Evolutionary conservation across 2,113 vertebrate genomes (phyloP).

Genomic region (Speoplatyrhinus poulsoni): DNA sequence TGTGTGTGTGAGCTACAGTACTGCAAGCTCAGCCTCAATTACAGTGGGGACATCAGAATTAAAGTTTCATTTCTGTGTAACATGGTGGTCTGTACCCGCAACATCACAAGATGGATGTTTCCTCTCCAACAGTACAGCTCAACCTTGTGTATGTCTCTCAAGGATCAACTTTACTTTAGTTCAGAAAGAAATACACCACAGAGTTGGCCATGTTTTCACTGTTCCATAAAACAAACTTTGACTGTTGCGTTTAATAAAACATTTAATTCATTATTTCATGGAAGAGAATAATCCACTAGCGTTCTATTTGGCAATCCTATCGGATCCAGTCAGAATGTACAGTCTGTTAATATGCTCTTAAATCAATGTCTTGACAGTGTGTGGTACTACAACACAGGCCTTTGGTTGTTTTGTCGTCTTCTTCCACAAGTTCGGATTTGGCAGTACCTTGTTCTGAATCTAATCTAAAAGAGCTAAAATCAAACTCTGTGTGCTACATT

Average conservation of each 20-base stretch:
- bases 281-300: too few species aligned
- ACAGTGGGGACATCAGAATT: constrained; percentile 64
- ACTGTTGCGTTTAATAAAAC: neutral
- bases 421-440: constrained; percentile 14
- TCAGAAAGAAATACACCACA: constrained; percentile 36
- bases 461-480: constrained; percentile 53
- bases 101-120: constrained; percentile 60
- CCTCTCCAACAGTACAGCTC: constrained; percentile 54
- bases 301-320: too few species aligned
- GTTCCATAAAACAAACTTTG: too few species aligned
- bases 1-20: constrained; percentile 25
- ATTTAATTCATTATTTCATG: constrained; percentile 23
- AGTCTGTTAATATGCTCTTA: constrained; percentile 3
- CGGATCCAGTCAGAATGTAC: too few species aligned
- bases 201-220: neutral
- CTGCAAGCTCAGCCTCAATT: constrained; percentile 69
- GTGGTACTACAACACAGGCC: constrained; percentile 18
- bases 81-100: constrained; percentile 46
- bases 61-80: constrained; percentile 72
- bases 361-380: constrained; percentile 14
- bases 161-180: constrained; percentile 63
- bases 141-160: constrained; percentile 30
- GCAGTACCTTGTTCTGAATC: constrained; percentile 49
- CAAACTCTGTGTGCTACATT: constrained; percentile 43
- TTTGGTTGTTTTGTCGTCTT: constrained; percentile 42